phyloP scores from a whole-genome alignment of 2,113 vertebrate species.

The Rhinolophus sinicus region DNA sequence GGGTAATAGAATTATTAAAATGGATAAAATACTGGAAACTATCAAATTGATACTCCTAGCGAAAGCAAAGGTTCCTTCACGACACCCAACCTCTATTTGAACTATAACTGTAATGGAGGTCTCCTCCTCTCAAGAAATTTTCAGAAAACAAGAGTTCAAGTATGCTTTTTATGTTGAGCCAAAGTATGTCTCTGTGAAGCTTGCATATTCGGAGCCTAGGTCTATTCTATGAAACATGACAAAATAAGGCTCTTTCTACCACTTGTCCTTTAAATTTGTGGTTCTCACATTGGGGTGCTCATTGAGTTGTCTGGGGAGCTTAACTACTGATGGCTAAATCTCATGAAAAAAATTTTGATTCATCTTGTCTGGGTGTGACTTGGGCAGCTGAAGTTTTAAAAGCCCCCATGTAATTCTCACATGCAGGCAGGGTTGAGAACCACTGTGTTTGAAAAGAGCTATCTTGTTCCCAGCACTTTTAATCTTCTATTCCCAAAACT shows the following conservation, averaged over 20 bases:
- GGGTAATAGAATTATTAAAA: conserved; percentile 26
- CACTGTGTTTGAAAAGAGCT: not conserved
- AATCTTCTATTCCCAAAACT: conserved; percentile 11
- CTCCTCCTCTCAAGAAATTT: not conserved
- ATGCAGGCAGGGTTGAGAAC: not conserved
- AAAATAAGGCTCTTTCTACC: not conserved
- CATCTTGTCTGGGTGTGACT: not conserved
- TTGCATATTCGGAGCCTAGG: not conserved
- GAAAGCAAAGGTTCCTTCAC: not conserved
- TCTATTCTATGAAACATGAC: not conserved
- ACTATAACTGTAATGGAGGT: not conserved
- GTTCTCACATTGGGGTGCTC: not conserved
- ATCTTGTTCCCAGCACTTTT: not conserved
- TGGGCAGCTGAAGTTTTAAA: not conserved
- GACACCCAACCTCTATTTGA: not conserved
- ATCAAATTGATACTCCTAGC: not conserved
- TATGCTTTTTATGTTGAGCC: not conserved
- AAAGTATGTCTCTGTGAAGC: not conserved
- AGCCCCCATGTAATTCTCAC: not conserved
- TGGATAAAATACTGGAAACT: not conserved
- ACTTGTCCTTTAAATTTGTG: not conserved
- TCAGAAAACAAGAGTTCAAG: not conserved
- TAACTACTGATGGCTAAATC: not conserved
- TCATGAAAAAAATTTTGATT: not conserved
- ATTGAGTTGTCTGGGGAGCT: not conserved